Conservation (phyloP, 1,140 invertebrate genomes). For the Varroa destructor region DNA sequence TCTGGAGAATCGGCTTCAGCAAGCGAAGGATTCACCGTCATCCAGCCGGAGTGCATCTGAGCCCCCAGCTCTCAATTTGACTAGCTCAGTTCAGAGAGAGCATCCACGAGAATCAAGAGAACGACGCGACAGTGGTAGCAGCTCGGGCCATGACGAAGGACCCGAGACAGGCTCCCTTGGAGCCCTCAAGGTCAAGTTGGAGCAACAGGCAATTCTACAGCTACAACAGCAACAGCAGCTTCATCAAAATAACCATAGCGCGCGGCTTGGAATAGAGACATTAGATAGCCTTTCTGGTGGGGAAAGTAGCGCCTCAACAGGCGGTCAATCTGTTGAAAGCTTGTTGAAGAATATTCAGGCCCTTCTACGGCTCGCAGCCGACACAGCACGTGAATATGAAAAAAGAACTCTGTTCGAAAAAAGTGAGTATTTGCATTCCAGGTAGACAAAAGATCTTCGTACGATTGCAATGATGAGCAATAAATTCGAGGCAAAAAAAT, state of each 20-base stretch:
- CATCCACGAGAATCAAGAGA: neutral
- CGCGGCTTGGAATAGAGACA: no score
- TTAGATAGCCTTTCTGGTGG: neutral
- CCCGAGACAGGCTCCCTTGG: no score
- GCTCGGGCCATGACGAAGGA: neutral
- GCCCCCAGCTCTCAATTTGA: slow-evolving; percentile 15
- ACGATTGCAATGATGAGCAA: no score
- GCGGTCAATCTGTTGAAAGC: slow-evolving; percentile 68
- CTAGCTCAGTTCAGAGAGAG: neutral
- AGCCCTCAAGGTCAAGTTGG: no score
- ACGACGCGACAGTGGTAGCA: slow-evolving; percentile 18
- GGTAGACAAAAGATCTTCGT: no score
- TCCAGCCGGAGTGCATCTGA: slow-evolving; percentile 11
- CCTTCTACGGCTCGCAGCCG: slow-evolving; percentile 79
- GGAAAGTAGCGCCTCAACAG: neutral
- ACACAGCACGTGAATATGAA: slow-evolving; percentile 85
- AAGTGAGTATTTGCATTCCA: slow-evolving; percentile 49
- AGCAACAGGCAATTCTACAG: no score
- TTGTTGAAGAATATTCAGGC: slow-evolving; percentile 85
- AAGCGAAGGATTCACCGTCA: slow-evolving; percentile 2
- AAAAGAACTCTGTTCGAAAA: slow-evolving; percentile 88
- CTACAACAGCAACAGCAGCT: no score
- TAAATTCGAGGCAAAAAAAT: no score
- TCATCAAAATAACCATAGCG: no score
- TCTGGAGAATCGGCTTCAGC: neutral